Percentiles rank a stretch among this genome's conserved stretches.
Evolutionary conservation across 1,140 invertebrate genomes (phyloP).

Genomic region (Dufourea novaeangliae): DNA sequence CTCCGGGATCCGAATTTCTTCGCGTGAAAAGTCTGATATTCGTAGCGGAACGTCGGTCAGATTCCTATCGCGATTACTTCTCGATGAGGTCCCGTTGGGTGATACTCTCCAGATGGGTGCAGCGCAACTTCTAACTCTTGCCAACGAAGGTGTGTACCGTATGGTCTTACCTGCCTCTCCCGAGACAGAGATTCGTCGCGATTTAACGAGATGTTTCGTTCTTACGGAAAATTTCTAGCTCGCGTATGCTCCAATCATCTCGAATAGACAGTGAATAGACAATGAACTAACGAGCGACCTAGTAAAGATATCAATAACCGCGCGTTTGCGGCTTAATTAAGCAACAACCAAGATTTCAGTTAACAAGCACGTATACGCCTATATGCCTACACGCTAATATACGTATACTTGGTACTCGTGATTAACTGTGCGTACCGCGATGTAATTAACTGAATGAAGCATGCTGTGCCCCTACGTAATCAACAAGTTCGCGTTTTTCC

Average conservation of each 20-base stretch:
- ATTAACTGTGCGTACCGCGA: slow-evolving; percentile 55
- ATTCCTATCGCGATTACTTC: background rate
- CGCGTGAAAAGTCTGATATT: background rate
- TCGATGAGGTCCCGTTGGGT: no score
- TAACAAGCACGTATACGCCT: background rate
- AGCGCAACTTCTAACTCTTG: no score
- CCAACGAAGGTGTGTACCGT: no score
- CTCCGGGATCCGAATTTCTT: slow-evolving; percentile 48
- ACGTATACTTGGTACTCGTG: slow-evolving; percentile 8
- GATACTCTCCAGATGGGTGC: no score
- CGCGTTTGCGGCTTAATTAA: slow-evolving; percentile 58
- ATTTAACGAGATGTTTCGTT: background rate
- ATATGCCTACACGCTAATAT: no score
- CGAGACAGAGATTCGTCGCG: background rate
- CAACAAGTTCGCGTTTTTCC: slow-evolving; percentile 53
- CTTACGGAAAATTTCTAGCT: background rate
- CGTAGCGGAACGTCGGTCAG: background rate
- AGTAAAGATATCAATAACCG: slow-evolving; percentile 50
- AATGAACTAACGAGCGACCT: slow-evolving; percentile 36
- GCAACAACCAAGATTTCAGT: slow-evolving; percentile 54
- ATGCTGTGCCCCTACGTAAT: slow-evolving; percentile 43
- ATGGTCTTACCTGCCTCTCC: no score
- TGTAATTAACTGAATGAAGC: slow-evolving; percentile 58
- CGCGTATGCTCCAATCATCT: background rate
- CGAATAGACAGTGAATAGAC: no score